Base-by-base conservation (phyloP, 2,797 vertebrate species). In the Sebastes elongatus region DNA sequence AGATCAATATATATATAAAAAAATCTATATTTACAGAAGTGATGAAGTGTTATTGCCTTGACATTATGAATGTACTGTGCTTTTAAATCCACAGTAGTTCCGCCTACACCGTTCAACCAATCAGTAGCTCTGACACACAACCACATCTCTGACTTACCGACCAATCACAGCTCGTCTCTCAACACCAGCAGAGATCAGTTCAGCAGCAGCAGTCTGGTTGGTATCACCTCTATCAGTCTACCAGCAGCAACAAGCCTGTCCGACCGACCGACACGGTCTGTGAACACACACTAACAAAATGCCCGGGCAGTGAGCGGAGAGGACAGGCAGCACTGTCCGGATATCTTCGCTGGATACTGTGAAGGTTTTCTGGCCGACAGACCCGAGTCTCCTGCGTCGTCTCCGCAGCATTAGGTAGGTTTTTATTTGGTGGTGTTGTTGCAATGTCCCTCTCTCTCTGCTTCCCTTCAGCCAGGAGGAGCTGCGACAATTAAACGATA, bases 341-440 rank as follows among this genome's bases (percentile, higher is more conserved):
- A 78, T 65, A 6, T 32, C 27, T 42, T 69, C 66, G 5, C 61
- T 62, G 83, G 71, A 62, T 63, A 60, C 38, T 56, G 67, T 52
- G 78, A 63, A 78, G 86, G 56, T 81, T 87, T 64, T 81, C 18
- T 66, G 35, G 76, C 49, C 79, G 68, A 61, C 33, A 22, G 23
- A 33, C 72, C 81, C 55, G 74, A 69, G 78, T 80, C 77, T 89
- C 74, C 78, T 60, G 89, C 64, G 74, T 70, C 81, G 80, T 84
- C 67, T 87, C 89, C 70, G 84, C 86, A 84, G 71, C 82, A 79
- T 85, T 91, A 82, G 95, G 95, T 96, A 80, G 82, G 94, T 94
- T 81, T 81, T 42, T 42, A 42, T 42, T 42, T 42, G 38, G 74
- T 73, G 32, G 5, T 66, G 68, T 56, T 68, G 72, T 59, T 80